A percentile compares a stretch with the other conserved stretches of the same genome.
phyloP scores from a whole-genome alignment of 2,113 vertebrate genomes.

The Quiscalus mexicanus region DNA sequence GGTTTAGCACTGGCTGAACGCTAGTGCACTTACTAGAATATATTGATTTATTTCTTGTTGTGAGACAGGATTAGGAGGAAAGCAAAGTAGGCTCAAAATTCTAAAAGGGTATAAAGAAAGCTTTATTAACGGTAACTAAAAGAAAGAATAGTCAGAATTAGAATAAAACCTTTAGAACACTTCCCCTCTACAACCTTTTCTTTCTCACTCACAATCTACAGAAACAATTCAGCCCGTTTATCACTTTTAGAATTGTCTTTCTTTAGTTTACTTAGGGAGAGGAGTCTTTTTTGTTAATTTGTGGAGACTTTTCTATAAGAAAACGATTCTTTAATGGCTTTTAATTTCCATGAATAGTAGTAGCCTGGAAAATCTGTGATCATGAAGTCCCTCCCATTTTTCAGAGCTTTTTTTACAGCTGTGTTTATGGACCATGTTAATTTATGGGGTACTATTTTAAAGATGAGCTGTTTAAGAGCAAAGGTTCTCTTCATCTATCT shows the following conservation, averaged over 20 bases:
- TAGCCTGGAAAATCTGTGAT: neutral
- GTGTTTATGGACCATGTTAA: neutral
- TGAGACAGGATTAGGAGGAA: neutral
- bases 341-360: neutral
- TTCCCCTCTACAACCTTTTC: neutral
- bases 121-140: neutral
- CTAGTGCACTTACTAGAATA: neutral
- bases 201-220: neutral
- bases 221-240: neutral
- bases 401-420: neutral
- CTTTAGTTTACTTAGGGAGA: neutral
- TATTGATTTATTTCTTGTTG: neutral
- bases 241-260: neutral
- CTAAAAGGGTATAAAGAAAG: neutral
- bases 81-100: neutral
- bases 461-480: neutral
- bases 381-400: neutral
- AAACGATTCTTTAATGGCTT: neutral
- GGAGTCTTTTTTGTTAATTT: neutral
- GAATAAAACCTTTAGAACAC: neutral
- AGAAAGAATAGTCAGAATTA: neutral
- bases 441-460: neutral
- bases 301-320: neutral
- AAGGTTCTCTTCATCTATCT: neutral
- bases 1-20: neutral